Conservation (phyloP, 2,888 invertebrate species). For the Agrochola lota region DNA sequence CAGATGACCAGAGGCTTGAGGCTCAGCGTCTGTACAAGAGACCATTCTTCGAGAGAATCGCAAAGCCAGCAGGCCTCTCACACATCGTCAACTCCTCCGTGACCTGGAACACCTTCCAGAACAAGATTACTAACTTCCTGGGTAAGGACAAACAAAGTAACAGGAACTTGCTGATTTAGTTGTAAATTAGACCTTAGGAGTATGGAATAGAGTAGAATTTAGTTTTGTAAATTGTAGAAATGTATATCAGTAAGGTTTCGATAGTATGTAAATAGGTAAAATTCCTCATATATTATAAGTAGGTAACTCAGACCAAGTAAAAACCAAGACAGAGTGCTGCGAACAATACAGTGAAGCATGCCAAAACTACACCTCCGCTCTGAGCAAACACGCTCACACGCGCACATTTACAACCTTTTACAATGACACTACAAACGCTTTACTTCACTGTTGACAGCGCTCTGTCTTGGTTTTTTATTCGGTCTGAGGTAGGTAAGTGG, state of each 20-base stretch:
- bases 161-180: constrained; percentile 77
- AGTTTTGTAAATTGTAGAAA: constrained; percentile 5
- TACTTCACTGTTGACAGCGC: too few relatives aligned
- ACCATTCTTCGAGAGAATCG: constrained; percentile 90
- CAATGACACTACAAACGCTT: too few relatives aligned
- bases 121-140: constrained; percentile 75
- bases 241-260: neutral
- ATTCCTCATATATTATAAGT: neutral
- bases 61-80: constrained; percentile 77
- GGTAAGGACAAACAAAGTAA: constrained; percentile 73
- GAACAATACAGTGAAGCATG: too few relatives aligned
- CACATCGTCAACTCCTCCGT: constrained; percentile 79
- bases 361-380: too few relatives aligned
- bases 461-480: too few relatives aligned
- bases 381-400: too few relatives aligned
- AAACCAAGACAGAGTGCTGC: too few relatives aligned
- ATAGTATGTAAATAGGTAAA: constrained; percentile 19
- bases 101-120: constrained; percentile 80
- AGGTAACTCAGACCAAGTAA: too few relatives aligned
- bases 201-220: constrained; percentile 1
- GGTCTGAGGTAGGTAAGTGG: too few relatives aligned
- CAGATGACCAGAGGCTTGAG: constrained; percentile 91
- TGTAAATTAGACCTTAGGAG: constrained; percentile 19
- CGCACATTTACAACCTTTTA: too few relatives aligned
- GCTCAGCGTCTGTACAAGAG: constrained; percentile 91